Conservation (phyloP, 2,797 vertebrate species). For the Thaleichthys pacificus region DNA sequence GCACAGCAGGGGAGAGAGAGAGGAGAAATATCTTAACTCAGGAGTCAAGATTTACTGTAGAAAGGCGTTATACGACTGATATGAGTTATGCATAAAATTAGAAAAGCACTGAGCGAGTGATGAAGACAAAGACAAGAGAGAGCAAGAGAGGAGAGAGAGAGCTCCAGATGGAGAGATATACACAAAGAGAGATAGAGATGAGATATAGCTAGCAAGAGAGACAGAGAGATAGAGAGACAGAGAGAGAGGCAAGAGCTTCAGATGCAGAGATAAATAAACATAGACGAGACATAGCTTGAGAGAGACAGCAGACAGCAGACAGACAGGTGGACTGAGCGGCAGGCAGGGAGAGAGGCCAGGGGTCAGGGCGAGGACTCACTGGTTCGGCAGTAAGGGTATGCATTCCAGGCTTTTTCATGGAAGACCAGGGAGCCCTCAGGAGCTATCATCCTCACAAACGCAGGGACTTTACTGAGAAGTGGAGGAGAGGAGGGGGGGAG, state of each 20-base stretch:
- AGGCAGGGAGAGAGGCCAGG: not conserved
- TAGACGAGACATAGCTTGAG: not conserved
- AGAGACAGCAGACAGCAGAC: too few relatives aligned
- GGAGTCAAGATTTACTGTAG: not conserved
- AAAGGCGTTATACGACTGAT: too few relatives aligned
- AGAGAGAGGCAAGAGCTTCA: not conserved
- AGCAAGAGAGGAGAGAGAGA: not conserved
- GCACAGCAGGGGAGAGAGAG: slow-evolving; percentile 5
- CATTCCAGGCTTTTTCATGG: slow-evolving; percentile 96
- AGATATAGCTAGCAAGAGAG: not conserved
- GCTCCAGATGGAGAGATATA: too few relatives aligned
- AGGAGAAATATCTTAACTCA: not conserved
- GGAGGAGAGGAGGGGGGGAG: slow-evolving; percentile 11
- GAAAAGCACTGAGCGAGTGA: too few relatives aligned
- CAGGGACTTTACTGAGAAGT: slow-evolving; percentile 86
- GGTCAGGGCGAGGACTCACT: slow-evolving; percentile 72
- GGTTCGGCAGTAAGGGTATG: slow-evolving; percentile 94
- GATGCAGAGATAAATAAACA: not conserved
- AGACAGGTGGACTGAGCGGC: not conserved
- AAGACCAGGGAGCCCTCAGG: slow-evolving; percentile 89
- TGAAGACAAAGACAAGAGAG: too few relatives aligned
- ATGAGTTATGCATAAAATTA: too few relatives aligned
- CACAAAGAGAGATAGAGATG: not conserved
- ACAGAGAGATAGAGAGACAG: not conserved
- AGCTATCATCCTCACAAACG: slow-evolving; percentile 85